These are phyloP conservation scores for Tapirus terrestris DNA, from an alignment of 2,113 vertebrate genomes.

Conservation along the genomic window DNA sequence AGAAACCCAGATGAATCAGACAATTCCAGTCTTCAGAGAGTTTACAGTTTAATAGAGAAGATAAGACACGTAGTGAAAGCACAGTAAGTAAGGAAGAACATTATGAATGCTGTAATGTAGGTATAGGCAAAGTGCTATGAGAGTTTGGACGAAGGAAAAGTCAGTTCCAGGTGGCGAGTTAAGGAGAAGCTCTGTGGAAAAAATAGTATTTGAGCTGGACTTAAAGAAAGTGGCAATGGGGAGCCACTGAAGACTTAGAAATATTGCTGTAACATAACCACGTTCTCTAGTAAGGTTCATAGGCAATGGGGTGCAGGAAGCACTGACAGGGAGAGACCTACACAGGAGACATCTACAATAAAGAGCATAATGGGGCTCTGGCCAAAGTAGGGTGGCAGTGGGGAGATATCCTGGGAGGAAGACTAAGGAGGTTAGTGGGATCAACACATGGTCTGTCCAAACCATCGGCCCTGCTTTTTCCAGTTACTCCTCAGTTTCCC, in stretches of 20 bases:
- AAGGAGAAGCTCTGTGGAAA: background rate
- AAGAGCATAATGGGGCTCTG: background rate
- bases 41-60: background rate
- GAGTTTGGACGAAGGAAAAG: background rate
- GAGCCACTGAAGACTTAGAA: background rate
- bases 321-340: background rate
- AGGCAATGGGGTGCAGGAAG: background rate
- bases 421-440: background rate
- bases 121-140: background rate
- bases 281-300: background rate
- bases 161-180: background rate
- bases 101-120: background rate
- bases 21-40: background rate
- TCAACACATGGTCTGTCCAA: background rate
- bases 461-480: background rate
- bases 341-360: background rate
- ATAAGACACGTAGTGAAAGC: background rate
- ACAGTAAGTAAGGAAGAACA: background rate
- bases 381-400: background rate
- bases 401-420: background rate
- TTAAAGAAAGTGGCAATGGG: background rate
- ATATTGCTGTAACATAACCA: no score
- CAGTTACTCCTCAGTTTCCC: background rate
- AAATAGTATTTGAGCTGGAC: background rate
- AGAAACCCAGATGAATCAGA: slow-evolving; percentile 20